Evolutionary conservation across 2,797 vertebrate genomes (phyloP).

Genomic region (Buphagus erythrorhynchus): DNA sequence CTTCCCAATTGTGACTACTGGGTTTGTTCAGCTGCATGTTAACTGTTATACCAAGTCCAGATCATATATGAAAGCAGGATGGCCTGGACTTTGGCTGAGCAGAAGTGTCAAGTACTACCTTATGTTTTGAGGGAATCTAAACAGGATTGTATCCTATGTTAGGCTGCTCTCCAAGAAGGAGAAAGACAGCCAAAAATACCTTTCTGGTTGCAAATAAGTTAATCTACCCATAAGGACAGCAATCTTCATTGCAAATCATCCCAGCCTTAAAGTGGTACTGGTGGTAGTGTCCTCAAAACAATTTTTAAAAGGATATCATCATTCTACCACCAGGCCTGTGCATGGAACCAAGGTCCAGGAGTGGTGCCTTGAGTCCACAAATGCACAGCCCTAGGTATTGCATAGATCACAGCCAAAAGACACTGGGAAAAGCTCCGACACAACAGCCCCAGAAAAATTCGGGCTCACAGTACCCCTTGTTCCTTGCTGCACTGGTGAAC

Average conservation of each 20-base stretch:
- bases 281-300: not conserved
- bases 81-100: not conserved
- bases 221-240: not conserved
- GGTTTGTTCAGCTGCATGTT: not conserved
- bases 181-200: not conserved
- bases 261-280: not conserved
- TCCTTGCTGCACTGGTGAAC: not conserved
- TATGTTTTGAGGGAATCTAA: not conserved
- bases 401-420: accelerated
- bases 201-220: not conserved
- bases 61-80: not conserved
- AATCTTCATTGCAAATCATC: not conserved
- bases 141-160: not conserved
- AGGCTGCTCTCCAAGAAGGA: not conserved
- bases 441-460: not conserved
- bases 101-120: not conserved
- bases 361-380: not conserved
- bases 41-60: not conserved
- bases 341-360: not conserved
- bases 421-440: not conserved
- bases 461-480: not conserved
- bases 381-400: not conserved
- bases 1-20: not conserved
- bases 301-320: not conserved
- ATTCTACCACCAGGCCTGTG: not conserved